phyloP scores from a whole-genome alignment of 1,140 invertebrate species.

The Aphidius gifuensis region DNA sequence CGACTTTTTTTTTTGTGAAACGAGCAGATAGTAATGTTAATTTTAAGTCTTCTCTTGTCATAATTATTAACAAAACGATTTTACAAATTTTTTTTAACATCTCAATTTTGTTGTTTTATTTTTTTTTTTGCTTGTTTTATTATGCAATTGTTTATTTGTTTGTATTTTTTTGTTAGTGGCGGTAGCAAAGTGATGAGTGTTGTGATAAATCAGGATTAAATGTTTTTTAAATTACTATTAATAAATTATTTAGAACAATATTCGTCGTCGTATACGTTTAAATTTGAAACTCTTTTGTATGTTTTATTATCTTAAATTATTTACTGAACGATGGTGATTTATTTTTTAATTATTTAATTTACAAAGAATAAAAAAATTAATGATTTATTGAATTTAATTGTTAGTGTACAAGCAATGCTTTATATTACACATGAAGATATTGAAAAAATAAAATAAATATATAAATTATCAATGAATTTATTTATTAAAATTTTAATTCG shows the following conservation, averaged over 20 bases:
- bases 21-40: neutral
- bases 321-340: neutral
- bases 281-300: neutral
- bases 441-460: too few species aligned
- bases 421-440: too few species aligned
- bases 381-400: too few species aligned
- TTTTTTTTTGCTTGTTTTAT: constrained; percentile 14
- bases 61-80: neutral
- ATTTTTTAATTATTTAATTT: constrained; percentile 10
- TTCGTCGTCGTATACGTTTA: constrained; percentile 10
- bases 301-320: neutral
- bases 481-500: too few species aligned
- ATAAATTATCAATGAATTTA: too few species aligned
- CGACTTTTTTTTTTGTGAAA: neutral
- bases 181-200: neutral
- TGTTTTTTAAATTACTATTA: neutral
- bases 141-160: constrained; percentile 10
- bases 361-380: neutral
- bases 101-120: neutral
- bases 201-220: neutral
- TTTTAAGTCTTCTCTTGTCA: neutral
- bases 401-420: too few species aligned
- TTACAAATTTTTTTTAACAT: constrained; percentile 7
- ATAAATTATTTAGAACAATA: neutral
- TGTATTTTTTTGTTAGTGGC: constrained; percentile 1